Evolutionary conservation across 1,140 invertebrate species (phyloP).

Genomic region (Ectropis grisescens): DNA sequence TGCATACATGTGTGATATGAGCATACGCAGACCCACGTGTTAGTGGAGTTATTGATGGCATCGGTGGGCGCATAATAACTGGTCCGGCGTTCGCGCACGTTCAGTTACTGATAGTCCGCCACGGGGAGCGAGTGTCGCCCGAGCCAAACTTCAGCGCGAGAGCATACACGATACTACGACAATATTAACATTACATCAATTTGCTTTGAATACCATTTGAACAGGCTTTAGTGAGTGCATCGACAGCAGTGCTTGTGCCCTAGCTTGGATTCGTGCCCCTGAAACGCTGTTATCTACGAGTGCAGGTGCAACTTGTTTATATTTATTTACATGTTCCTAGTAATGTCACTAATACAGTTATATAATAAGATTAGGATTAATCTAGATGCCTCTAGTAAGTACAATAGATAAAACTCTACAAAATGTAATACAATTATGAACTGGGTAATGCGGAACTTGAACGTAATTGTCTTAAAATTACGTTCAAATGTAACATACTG

Average conservation of each 20-base stretch:
- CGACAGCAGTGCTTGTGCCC: conserved; percentile 32
- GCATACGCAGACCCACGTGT: conserved; percentile 52
- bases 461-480: no score
- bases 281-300: conserved; percentile 37
- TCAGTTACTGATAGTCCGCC: conserved; percentile 57
- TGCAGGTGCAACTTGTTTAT: conserved; percentile 44
- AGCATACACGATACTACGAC: conserved; percentile 34
- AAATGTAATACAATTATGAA: no score
- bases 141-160: conserved; percentile 35
- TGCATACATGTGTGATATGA: conserved; percentile 36
- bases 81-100: conserved; percentile 36
- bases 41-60: conserved; percentile 53
- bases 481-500: no score
- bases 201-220: conserved; percentile 21
- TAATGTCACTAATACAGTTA: no score
- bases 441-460: no score
- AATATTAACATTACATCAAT: conserved; percentile 22
- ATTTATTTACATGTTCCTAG: conserved; percentile 7
- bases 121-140: conserved; percentile 41
- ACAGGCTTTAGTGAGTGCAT: conserved; percentile 30
- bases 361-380: no score
- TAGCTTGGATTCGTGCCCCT: conserved; percentile 28
- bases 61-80: conserved; percentile 63
- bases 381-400: no score
- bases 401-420: no score